Conservation (phyloP, 2,797 vertebrate genomes). For the Lepidocolaptes lacrymiger region DNA sequence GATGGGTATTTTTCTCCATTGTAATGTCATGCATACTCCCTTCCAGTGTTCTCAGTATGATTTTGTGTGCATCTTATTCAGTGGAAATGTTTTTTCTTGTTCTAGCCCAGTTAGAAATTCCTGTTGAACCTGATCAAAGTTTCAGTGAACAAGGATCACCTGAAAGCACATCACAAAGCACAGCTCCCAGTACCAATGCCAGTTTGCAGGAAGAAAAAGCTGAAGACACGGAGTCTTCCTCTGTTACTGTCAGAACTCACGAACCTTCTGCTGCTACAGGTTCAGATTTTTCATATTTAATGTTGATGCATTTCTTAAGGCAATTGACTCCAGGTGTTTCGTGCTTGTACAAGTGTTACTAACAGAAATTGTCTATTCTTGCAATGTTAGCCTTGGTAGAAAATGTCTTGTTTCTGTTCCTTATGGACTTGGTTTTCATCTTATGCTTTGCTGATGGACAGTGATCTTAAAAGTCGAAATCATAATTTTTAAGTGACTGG, state of each 20-base stretch:
- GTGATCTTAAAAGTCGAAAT: not conserved
- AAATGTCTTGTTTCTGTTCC: not conserved
- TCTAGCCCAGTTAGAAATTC: conserved; percentile 70
- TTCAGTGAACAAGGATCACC: conserved; percentile 42
- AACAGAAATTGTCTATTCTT: not conserved
- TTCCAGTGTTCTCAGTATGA: not conserved
- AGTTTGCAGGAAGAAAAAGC: conserved; percentile 71
- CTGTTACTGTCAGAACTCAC: conserved; percentile 56
- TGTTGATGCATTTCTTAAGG: not conserved
- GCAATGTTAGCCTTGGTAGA: not conserved
- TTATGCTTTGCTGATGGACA: not conserved
- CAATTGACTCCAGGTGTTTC: not conserved
- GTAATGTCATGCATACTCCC: not conserved
- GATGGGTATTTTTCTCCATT: not conserved
- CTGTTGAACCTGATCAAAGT: conserved; percentile 67
- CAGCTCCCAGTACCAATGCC: conserved; percentile 37
- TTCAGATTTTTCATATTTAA: conserved; percentile 56
- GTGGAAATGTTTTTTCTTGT: not conserved
- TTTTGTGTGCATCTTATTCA: not conserved
- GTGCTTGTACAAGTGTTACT: not conserved
- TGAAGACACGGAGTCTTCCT: conserved; percentile 47
- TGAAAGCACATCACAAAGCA: conserved; percentile 45
- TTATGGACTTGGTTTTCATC: not conserved
- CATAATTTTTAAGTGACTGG: not conserved
- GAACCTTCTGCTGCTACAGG: conserved; percentile 75